Percentiles rank a stretch among this genome's conserved stretches.
phyloP scores from a whole-genome alignment of 2,888 invertebrate species.

The Siphonodentalium dalli region DNA sequence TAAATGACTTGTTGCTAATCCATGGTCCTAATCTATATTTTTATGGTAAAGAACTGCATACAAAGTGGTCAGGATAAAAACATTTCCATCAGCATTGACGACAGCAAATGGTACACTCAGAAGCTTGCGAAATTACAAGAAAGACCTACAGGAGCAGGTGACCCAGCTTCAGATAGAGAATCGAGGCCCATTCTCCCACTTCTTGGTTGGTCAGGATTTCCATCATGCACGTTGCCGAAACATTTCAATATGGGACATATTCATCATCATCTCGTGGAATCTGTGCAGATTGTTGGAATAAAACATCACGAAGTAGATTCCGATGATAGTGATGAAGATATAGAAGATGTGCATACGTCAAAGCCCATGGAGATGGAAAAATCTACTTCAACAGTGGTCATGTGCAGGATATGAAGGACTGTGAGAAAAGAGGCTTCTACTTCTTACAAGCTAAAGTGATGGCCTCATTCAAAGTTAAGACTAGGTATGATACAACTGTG shows the following conservation, averaged over 20 bases:
- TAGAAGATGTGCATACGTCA: constrained; percentile 22
- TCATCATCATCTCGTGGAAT: constrained; percentile 26
- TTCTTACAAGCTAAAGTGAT: constrained; percentile 21
- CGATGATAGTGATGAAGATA: constrained; percentile 10
- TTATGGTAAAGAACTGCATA: too few relatives aligned
- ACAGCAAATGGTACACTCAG: too few relatives aligned
- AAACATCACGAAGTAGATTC: background rate
- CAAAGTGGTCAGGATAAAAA: too few relatives aligned
- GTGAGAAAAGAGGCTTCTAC: constrained; percentile 12
- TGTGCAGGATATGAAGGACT: constrained; percentile 18
- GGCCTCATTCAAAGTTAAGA: constrained; percentile 12
- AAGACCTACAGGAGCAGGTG: too few relatives aligned
- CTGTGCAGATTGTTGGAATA: constrained; percentile 16
- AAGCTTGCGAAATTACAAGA: too few relatives aligned
- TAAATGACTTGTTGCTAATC: too few relatives aligned
- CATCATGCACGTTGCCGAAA: constrained; percentile 1
- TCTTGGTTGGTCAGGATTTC: constrained; percentile 1
- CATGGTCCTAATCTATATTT: too few relatives aligned
- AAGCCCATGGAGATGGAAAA: constrained; percentile 16
- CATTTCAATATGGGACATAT: constrained; percentile 19
- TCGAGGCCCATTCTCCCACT: too few relatives aligned
- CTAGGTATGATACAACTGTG: constrained; percentile 9
- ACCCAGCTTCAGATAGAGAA: too few relatives aligned
- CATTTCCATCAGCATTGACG: too few relatives aligned
- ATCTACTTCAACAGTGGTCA: constrained; percentile 14